These are phyloP conservation scores for Micrastur ruficollis DNA, from an alignment of 2,797 vertebrate species.

Conservation along the genomic window DNA sequence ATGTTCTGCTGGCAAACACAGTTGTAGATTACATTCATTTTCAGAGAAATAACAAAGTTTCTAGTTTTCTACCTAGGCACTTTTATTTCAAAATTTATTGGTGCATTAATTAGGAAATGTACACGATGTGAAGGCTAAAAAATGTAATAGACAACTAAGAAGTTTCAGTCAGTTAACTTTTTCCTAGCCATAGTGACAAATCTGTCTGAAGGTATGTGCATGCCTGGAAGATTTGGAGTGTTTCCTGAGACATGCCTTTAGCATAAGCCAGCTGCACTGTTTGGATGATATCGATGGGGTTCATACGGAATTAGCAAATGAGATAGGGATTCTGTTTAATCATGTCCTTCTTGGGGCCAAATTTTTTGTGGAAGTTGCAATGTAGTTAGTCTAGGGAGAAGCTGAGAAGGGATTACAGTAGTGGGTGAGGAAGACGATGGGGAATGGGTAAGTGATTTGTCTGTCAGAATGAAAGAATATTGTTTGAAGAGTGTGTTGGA, in stretches of 20 bases:
- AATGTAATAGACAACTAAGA: neutral
- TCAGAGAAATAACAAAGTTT: neutral
- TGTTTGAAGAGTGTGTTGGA: neutral
- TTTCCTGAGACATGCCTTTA: neutral
- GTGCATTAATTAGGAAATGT: neutral
- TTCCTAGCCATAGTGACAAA: neutral
- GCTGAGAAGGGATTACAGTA: neutral
- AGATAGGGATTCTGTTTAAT: neutral
- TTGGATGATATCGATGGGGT: neutral
- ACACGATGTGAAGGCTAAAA: neutral
- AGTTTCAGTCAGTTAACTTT: neutral
- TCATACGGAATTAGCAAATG: neutral
- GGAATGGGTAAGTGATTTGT: neutral
- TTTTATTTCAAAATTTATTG: neutral
- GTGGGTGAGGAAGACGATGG: neutral
- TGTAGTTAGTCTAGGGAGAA: neutral
- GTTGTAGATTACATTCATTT: neutral
- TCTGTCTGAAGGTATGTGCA: neutral
- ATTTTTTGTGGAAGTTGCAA: neutral
- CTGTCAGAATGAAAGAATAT: neutral
- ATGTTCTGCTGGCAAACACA: neutral
- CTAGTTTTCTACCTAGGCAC: neutral
- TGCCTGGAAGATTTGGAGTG: neutral
- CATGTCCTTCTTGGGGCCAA: neutral
- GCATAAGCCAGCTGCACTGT: neutral